A percentile compares a stretch with the other conserved stretches of the same genome.
phyloP scores from a whole-genome alignment of 2,113 vertebrate species.

The Tapirus terrestris region DNA sequence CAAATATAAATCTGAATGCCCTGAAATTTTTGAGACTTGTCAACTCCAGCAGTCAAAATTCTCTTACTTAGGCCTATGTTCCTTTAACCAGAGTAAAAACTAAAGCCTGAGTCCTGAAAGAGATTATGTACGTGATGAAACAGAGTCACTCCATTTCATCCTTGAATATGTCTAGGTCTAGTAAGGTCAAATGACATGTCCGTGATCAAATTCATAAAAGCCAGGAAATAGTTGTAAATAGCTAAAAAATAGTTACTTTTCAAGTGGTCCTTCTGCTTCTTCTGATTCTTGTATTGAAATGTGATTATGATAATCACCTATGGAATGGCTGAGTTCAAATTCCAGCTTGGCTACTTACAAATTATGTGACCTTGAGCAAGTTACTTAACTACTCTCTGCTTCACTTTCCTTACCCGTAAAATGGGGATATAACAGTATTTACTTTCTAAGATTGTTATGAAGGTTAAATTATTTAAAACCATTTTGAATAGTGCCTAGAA shows the following conservation, averaged over 20 bases:
- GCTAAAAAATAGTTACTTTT: neutral
- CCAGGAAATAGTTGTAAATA: neutral
- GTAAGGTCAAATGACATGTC: neutral
- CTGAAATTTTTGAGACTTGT: neutral
- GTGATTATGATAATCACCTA: neutral
- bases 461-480: neutral
- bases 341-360: neutral
- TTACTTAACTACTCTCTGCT: neutral
- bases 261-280: neutral
- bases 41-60: neutral
- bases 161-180: neutral
- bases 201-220: neutral
- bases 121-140: neutral
- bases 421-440: neutral
- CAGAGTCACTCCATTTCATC: neutral
- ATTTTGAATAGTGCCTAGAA: neutral
- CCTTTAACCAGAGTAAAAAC: neutral
- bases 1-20: neutral
- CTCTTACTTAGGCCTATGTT: neutral
- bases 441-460: neutral
- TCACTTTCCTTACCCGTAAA: neutral
- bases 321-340: neutral
- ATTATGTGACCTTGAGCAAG: neutral
- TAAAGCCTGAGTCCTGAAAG: neutral
- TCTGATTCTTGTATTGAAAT: neutral